These are phyloP conservation scores for Drosophila mayaguana DNA, from an alignment of 2,888 invertebrate species.

Conservation along the genomic window DNA sequence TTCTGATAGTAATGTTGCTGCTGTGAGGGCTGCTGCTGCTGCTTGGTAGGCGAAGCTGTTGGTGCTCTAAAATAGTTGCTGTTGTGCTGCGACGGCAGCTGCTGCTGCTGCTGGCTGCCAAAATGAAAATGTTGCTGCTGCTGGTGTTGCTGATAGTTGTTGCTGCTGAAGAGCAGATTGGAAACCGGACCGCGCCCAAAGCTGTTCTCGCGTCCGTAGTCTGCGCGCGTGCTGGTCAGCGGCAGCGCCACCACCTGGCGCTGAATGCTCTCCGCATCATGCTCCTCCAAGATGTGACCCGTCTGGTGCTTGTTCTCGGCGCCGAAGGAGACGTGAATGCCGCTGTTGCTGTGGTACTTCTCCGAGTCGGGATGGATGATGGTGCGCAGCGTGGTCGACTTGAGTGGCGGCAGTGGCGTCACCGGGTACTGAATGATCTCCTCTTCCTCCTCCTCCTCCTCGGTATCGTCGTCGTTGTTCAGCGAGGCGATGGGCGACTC, in stretches of 20 bases:
- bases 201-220: constrained; percentile 68
- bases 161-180: constrained; percentile 56
- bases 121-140: constrained; percentile 66
- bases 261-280: constrained; percentile 88
- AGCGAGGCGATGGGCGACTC: constrained; percentile 93
- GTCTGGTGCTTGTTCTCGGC: constrained; percentile 86
- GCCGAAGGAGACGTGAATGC: constrained; percentile 93
- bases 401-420: constrained; percentile 87
- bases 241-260: constrained; percentile 87
- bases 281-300: constrained; percentile 86
- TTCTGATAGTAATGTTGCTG: constrained; percentile 50
- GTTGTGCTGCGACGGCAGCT: constrained; percentile 33
- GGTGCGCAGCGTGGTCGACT: constrained; percentile 92
- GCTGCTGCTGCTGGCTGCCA: constrained; percentile 17
- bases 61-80: constrained; percentile 56
- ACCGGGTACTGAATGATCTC: constrained; percentile 85
- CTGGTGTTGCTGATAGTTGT: constrained; percentile 19
- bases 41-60: constrained; percentile 29
- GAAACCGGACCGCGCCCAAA: constrained; percentile 59
- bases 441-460: constrained; percentile 85
- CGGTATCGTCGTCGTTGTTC: constrained; percentile 88
- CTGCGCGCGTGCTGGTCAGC: constrained; percentile 69
- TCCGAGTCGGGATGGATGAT: constrained; percentile 95
- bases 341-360: constrained; percentile 92
- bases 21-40: constrained; percentile 36